These are phyloP conservation scores for Pollachius pollachius DNA, from an alignment of 2,113 vertebrate species.

Conservation along the genomic window DNA sequence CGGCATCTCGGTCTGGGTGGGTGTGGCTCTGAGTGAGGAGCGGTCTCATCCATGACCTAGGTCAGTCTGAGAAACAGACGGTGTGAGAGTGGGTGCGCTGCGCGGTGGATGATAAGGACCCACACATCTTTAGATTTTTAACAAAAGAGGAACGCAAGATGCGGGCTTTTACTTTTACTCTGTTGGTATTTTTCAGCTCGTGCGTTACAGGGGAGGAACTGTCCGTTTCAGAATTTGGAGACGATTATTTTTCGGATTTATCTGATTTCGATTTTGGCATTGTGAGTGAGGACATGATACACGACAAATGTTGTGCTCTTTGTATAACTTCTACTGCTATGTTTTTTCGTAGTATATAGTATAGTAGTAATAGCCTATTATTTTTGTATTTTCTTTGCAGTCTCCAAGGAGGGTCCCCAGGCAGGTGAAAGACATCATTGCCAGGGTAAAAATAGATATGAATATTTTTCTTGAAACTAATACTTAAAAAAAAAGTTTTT, in stretches of 20 bases:
- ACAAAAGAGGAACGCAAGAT: conserved; percentile 27
- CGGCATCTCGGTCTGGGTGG: too few species aligned
- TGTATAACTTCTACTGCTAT: too few species aligned
- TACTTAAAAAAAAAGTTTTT: too few species aligned
- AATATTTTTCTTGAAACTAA: too few species aligned
- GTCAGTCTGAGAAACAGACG: neutral
- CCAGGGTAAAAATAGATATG: conserved; percentile 55
- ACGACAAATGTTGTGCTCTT: too few species aligned
- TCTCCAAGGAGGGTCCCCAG: conserved; percentile 64
- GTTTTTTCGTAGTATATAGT: too few species aligned
- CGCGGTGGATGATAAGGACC: conserved; percentile 30
- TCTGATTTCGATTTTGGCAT: conserved; percentile 54
- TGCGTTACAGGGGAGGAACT: conserved; percentile 18
- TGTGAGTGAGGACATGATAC: conserved; percentile 41
- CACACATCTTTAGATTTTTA: conserved; percentile 13
- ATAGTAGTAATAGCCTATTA: too few species aligned
- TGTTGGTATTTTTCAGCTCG: conserved; percentile 28
- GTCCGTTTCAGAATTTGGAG: conserved; percentile 34
- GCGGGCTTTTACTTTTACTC: conserved; percentile 27
- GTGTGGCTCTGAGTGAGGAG: too few species aligned
- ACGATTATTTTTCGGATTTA: conserved; percentile 34
- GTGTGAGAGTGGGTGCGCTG: conserved; percentile 11
- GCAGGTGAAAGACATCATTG: conserved; percentile 61
- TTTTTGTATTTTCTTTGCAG: conserved; percentile 34
- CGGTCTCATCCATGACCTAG: too few species aligned